phyloP scores from a whole-genome alignment of 2,888 invertebrate genomes.

The Nymphalis c-album region DNA sequence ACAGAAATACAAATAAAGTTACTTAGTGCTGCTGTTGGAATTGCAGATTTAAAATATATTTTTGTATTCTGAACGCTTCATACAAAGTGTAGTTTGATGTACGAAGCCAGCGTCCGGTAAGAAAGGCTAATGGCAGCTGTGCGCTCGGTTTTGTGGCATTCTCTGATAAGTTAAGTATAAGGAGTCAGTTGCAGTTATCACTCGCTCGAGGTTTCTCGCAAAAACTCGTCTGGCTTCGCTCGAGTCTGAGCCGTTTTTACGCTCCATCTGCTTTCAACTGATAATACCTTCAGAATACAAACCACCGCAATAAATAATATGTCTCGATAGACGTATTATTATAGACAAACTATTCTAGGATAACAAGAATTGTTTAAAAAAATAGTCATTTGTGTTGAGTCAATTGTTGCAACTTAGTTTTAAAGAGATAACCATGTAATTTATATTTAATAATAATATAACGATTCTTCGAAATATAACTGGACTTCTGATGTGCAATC shows the following conservation, averaged over 20 bases:
- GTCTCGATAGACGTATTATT: too few species aligned
- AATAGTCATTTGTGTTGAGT: too few species aligned
- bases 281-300: background rate
- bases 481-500: background rate
- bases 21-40: constrained; percentile 13
- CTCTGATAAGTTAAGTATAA: constrained; percentile 8
- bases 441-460: too few species aligned
- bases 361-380: too few species aligned
- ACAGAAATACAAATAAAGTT: constrained; percentile 18
- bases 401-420: too few species aligned
- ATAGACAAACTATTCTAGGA: too few species aligned
- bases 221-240: constrained; percentile 18
- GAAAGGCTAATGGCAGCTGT: background rate
- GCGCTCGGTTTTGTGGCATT: constrained; percentile 6
- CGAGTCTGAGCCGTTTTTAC: constrained; percentile 13
- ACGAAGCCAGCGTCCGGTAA: background rate
- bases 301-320: too few species aligned
- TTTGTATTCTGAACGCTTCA: background rate
- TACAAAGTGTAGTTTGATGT: constrained; percentile 4
- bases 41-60: constrained; percentile 16
- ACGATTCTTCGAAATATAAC: background rate
- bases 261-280: constrained; percentile 1
- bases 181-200: constrained; percentile 17
- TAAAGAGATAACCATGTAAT: too few species aligned
- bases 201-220: constrained; percentile 13